Evolutionary conservation across 2,113 vertebrate genomes (phyloP).

Genomic region (Fulmarus glacialis): DNA sequence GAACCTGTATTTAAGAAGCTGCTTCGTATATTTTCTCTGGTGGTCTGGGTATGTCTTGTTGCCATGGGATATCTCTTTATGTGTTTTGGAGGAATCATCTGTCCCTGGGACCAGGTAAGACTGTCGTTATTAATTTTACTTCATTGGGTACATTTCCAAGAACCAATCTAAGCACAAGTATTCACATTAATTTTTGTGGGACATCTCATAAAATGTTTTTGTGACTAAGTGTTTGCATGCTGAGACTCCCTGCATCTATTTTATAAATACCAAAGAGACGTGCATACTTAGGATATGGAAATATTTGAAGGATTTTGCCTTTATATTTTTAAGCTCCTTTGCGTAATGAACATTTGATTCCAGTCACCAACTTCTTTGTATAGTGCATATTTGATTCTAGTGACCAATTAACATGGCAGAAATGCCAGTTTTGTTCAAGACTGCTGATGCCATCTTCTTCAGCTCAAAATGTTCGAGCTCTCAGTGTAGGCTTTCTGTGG

Average conservation of each 20-base stretch:
- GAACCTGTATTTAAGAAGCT: constrained; percentile 97
- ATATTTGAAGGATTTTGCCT: background rate
- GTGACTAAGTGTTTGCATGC: background rate
- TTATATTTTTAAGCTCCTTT: background rate
- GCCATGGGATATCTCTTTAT: constrained; percentile 98
- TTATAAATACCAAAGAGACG: background rate
- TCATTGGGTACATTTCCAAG: background rate
- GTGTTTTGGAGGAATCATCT: constrained; percentile 95
- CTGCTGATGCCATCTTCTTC: background rate
- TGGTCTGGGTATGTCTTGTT: constrained; percentile 95
- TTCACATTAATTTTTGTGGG: background rate
- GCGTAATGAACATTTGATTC: background rate
- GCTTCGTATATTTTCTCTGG: constrained; percentile 90
- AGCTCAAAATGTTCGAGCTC: background rate
- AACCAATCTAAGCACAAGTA: background rate
- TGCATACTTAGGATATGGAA: background rate
- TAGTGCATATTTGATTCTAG: background rate
- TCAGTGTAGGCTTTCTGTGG: background rate
- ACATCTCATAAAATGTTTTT: background rate
- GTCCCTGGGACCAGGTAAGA: constrained; percentile 98
- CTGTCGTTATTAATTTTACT: background rate
- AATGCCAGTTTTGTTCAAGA: background rate
- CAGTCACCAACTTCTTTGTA: background rate
- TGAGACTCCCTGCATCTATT: background rate
- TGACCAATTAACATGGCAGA: background rate